Percentiles rank a stretch among this genome's conserved stretches.
phyloP scores from a whole-genome alignment of 2,113 vertebrate species.

The Sterrhoptilus dennistouni region DNA sequence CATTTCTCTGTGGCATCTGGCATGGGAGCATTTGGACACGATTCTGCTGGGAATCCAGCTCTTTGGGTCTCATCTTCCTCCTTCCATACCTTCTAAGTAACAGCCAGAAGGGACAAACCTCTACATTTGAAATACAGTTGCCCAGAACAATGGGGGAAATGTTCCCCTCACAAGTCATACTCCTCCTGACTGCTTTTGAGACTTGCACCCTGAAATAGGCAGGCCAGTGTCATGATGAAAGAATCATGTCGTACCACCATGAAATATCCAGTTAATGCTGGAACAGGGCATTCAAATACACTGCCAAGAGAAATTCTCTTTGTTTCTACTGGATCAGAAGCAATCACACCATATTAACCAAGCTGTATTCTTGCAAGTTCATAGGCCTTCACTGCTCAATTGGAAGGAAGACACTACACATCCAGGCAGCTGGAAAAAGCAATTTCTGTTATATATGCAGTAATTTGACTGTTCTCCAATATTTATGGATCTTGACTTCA shows the following conservation, averaged over 20 bases:
- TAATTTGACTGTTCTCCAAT: slow-evolving; percentile 15
- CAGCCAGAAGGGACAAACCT: not conserved
- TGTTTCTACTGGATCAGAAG: slow-evolving; percentile 6
- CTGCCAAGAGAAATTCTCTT: not conserved
- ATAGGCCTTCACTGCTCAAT: not conserved
- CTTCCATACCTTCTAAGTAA: not conserved
- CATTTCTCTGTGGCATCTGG: not conserved
- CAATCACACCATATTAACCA: not conserved
- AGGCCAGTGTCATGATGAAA: not conserved
- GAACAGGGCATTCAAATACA: not conserved
- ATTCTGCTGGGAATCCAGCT: not conserved
- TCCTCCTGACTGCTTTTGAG: not conserved
- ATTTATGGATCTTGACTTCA: slow-evolving; percentile 33
- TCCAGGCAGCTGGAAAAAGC: not conserved
- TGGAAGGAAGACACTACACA: not conserved
- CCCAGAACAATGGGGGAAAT: not conserved
- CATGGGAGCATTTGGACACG: not conserved
- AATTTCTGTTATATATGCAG: not conserved
- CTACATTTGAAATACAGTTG: not conserved
- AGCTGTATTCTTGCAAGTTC: not conserved
- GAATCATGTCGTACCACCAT: fast-evolving
- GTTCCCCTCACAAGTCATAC: not conserved
- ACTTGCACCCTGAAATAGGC: not conserved
- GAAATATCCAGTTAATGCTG: not conserved
- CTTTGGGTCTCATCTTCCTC: not conserved